phyloP scores from a whole-genome alignment of 2,113 vertebrate genomes.

The Pterophyllum scalare region DNA sequence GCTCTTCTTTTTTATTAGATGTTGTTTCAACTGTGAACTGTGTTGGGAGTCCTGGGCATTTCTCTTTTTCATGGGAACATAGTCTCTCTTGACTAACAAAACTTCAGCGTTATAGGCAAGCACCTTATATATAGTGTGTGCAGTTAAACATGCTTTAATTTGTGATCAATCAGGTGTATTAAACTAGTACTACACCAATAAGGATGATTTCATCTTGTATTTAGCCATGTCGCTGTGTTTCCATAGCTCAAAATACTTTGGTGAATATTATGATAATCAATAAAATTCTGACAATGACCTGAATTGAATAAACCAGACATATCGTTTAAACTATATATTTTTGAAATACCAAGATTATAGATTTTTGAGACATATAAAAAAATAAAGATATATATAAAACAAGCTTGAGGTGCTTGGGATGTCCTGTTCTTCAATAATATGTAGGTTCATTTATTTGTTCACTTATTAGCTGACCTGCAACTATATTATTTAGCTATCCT shows the following conservation, averaged over 20 bases:
- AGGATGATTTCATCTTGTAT: too few relatives aligned
- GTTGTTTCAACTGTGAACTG: conserved; percentile 78
- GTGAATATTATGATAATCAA: not conserved
- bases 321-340: not conserved
- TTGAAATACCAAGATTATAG: not conserved
- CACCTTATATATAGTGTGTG: not conserved
- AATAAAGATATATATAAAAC: not conserved
- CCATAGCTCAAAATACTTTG: not conserved
- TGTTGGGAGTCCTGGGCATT: conserved; percentile 79
- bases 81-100: conserved; percentile 77
- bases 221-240: not conserved
- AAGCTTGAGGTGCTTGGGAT: not conserved
- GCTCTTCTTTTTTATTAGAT: conserved; percentile 78
- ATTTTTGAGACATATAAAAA: not conserved
- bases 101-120: conserved; percentile 20
- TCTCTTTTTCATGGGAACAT: conserved; percentile 80
- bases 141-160: not conserved
- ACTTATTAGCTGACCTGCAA: too few relatives aligned
- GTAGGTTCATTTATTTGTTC: not conserved
- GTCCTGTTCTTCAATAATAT: not conserved
- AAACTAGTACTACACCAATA: too few relatives aligned
- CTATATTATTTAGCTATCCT: not conserved
- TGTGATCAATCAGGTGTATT: not conserved
- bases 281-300: not conserved
- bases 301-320: not conserved